Evolutionary conservation across 2,113 vertebrate species (phyloP).

Genomic region (Onychostoma macrolepis): DNA sequence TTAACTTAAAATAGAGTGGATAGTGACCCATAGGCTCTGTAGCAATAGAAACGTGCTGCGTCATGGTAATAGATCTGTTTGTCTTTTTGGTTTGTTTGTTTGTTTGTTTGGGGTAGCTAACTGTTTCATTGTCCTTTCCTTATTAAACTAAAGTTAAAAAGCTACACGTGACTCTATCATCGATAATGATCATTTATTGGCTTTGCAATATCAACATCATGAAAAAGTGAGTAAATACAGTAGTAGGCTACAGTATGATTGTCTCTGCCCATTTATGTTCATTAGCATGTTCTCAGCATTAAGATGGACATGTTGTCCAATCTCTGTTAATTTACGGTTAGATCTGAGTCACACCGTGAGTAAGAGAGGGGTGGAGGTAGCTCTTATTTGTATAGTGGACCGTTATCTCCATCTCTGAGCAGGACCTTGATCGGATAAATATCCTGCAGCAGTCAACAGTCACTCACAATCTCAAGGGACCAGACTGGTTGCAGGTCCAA

Average conservation of each 20-base stretch:
- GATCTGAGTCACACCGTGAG: slow-evolving; percentile 43
- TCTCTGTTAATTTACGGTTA: slow-evolving; percentile 8
- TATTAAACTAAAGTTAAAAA: neutral
- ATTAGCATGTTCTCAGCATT: too few relatives aligned
- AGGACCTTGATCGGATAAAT: slow-evolving; percentile 78
- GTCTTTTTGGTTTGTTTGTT: neutral
- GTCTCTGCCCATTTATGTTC: neutral
- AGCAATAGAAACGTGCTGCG: neutral
- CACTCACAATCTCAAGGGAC: slow-evolving; percentile 60
- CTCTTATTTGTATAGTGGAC: slow-evolving; percentile 62
- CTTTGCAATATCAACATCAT: neutral
- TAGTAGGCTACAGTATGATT: neutral
- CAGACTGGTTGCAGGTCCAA: slow-evolving; percentile 45
- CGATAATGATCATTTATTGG: neutral
- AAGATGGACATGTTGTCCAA: neutral
- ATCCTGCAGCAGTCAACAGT: slow-evolving; percentile 47
- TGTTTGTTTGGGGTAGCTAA: neutral
- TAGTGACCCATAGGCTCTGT: neutral
- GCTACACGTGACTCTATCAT: neutral
- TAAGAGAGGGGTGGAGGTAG: slow-evolving; percentile 38
- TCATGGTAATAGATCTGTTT: neutral
- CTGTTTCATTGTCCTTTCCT: neutral
- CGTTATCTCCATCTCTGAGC: slow-evolving; percentile 62
- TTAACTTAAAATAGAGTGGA: slow-evolving; percentile 27
- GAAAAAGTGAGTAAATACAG: neutral